Evolutionary conservation across 2,888 invertebrate species (phyloP).

Genomic region (Polydrusus tereticollis): DNA sequence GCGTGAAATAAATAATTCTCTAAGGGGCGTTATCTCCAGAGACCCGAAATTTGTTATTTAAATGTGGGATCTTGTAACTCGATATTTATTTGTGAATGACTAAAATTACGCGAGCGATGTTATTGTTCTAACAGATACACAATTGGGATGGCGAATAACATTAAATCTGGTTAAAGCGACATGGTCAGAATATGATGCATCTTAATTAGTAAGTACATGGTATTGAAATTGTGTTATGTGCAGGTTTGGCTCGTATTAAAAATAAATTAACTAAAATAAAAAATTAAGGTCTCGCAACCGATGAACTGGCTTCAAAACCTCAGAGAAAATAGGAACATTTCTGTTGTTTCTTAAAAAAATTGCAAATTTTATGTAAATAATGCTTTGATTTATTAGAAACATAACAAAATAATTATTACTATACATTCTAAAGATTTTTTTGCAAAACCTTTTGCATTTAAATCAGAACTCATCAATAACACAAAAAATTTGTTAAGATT

Average conservation of each 20-base stretch:
- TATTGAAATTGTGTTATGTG: neutral
- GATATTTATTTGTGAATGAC: constrained; percentile 6
- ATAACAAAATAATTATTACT: no score
- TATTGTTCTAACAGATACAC: neutral
- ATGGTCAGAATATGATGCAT: neutral
- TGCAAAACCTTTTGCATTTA: no score
- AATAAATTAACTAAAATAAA: neutral
- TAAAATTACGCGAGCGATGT: neutral
- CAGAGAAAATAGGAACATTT: no score
- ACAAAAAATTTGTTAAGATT: no score
- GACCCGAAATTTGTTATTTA: neutral
- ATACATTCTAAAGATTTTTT: no score
- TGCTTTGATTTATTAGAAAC: no score
- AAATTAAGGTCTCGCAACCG: no score
- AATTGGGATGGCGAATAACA: neutral
- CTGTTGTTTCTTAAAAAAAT: no score
- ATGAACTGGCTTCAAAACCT: no score
- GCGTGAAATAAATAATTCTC: neutral
- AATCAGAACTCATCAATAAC: no score
- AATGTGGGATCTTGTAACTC: neutral
- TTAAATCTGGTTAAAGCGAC: neutral
- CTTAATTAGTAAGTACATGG: neutral
- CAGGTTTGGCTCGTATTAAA: neutral
- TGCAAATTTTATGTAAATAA: no score
- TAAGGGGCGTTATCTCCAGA: neutral